Conservation (phyloP, 2,797 vertebrate genomes). For the Cephalopachus bancanus region DNA sequence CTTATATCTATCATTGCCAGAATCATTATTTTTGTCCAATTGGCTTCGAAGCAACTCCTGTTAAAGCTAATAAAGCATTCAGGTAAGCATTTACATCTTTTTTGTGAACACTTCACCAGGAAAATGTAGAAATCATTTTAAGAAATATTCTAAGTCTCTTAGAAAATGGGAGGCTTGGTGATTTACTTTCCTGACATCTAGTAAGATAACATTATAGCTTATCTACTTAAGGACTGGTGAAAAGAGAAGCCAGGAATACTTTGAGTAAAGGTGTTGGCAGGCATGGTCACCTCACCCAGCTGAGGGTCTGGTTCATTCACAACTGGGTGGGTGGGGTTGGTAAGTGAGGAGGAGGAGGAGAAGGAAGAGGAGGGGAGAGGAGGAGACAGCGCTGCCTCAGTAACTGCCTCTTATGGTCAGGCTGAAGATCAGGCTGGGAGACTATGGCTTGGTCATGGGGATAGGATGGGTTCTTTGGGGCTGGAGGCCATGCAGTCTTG, state of each 20-base stretch:
- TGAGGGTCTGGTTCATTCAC: not conserved
- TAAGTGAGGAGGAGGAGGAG: not conserved
- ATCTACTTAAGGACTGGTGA: not conserved
- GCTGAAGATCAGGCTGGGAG: not conserved
- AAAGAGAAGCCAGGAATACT: not conserved
- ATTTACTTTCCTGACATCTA: not conserved
- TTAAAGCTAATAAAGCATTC: constrained; percentile 97
- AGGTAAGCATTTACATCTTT: constrained; percentile 89
- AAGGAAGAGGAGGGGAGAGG: too few relatives aligned
- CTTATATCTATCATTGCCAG: constrained; percentile 99
- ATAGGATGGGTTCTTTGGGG: not conserved
- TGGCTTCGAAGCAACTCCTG: constrained; percentile 97
- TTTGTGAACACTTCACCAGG: not conserved
- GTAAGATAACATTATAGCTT: not conserved
- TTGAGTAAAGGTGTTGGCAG: not conserved
- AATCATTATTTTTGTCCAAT: constrained; percentile 99
- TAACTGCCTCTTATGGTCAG: not conserved
- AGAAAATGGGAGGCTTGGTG: not conserved
- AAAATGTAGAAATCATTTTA: constrained; percentile 37
- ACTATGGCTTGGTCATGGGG: not conserved
- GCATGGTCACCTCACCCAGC: not conserved
- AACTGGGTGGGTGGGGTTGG: not conserved
- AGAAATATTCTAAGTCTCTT: not conserved
- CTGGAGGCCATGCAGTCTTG: not conserved
- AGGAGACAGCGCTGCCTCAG: not conserved